phyloP scores from a whole-genome alignment of 2,888 invertebrate genomes.

The Agrypnus murinus region DNA sequence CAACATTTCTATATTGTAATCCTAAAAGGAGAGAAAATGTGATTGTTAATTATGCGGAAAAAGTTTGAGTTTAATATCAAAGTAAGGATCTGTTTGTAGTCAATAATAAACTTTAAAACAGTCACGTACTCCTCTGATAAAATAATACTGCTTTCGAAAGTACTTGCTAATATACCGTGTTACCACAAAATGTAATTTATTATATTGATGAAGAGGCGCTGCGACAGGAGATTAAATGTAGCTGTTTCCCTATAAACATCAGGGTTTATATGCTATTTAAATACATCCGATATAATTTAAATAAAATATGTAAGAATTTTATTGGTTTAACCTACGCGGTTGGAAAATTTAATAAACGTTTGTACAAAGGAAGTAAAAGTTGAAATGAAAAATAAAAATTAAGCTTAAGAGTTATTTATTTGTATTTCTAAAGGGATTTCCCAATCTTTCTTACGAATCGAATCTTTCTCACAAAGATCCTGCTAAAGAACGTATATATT shows the following conservation, averaged over 20 bases:
- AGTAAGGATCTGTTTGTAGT: neutral
- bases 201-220: conserved; percentile 1
- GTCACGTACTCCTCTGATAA: conserved; percentile 5
- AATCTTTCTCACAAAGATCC: too few relatives aligned
- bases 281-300: neutral
- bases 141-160: neutral
- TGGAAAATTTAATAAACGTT: conserved; percentile 11
- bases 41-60: too few relatives aligned
- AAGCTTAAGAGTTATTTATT: neutral
- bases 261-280: neutral
- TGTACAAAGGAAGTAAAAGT: neutral
- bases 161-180: neutral
- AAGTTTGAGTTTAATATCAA: neutral
- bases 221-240: conserved; percentile 14
- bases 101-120: conserved; percentile 3
- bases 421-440: neutral
- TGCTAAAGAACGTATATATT: too few relatives aligned
- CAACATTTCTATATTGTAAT: too few relatives aligned
- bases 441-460: neutral
- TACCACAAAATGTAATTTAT: conserved; percentile 9
- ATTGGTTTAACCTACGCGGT: conserved; percentile 8
- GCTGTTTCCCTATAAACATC: conserved; percentile 11
- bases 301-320: conserved; percentile 1
- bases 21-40: too few relatives aligned
- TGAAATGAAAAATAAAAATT: neutral